These are phyloP conservation scores for Nephrocerus scutellatus DNA, from an alignment of 2,888 invertebrate species.

Conservation along the genomic window DNA sequence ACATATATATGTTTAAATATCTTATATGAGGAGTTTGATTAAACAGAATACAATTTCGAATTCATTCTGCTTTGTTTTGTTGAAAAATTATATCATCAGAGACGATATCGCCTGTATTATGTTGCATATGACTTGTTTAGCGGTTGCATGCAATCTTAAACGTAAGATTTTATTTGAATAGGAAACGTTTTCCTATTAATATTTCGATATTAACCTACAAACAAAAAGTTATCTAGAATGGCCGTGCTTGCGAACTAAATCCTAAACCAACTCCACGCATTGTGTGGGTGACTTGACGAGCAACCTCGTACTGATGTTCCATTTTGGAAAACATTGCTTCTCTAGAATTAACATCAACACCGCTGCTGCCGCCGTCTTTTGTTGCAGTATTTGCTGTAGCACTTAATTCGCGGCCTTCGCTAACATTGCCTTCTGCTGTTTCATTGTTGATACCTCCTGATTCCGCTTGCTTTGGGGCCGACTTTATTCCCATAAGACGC, in stretches of 20 bases:
- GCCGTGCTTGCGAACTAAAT: conserved; percentile 56
- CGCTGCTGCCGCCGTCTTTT: conserved; percentile 12
- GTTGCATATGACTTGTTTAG: too few species aligned
- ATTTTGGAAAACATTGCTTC: conserved; percentile 87
- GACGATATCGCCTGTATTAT: too few species aligned
- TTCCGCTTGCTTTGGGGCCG: conserved; percentile 27
- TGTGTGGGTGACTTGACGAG: conserved; percentile 90
- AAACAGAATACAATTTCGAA: too few species aligned
- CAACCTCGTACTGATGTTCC: conserved; percentile 95
- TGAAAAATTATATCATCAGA: too few species aligned
- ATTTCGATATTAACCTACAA: too few species aligned
- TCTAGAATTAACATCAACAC: conserved; percentile 40
- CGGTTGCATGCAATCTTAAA: too few species aligned
- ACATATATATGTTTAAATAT: too few species aligned
- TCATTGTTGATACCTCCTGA: conserved; percentile 22
- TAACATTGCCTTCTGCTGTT: conserved; percentile 7
- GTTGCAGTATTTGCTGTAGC: conserved; percentile 1
- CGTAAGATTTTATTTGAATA: too few species aligned
- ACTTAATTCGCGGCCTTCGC: conserved; percentile 13
- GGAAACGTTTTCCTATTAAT: too few species aligned
- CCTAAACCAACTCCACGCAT: conserved; percentile 84
- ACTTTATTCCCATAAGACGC: conserved; percentile 91
- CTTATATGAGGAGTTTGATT: too few species aligned
- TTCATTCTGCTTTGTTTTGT: too few species aligned
- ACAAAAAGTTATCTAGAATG: too few species aligned